Evolutionary conservation across 2,797 vertebrate genomes (phyloP).

Genomic region (Acrossocheilus wenchowensis): DNA sequence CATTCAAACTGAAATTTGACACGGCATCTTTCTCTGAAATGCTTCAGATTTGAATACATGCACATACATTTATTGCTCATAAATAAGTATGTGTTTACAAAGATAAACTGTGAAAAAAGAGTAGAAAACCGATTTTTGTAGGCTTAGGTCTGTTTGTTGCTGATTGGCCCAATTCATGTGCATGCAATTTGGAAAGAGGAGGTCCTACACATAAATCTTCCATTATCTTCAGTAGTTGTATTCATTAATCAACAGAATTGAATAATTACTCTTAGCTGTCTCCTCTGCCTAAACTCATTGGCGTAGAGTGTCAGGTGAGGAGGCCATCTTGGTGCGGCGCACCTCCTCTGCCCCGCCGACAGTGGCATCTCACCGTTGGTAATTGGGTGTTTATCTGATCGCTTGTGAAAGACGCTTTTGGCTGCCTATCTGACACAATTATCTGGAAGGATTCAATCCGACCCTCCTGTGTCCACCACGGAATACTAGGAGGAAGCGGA

Average conservation of each 20-base stretch:
- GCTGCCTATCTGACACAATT: constrained; percentile 90
- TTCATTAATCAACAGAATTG: constrained; percentile 82
- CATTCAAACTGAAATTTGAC: background rate
- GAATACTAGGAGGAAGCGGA: constrained; percentile 68
- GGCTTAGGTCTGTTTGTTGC: constrained; percentile 10
- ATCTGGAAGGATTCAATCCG: constrained; percentile 86
- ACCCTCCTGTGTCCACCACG: constrained; percentile 73
- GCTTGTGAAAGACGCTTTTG: constrained; percentile 80
- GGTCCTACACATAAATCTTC: constrained; percentile 69
- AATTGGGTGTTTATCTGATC: constrained; percentile 98
- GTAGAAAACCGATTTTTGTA: background rate
- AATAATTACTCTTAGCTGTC: constrained; percentile 75
- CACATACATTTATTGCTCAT: background rate
- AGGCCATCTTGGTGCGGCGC: constrained; percentile 56
- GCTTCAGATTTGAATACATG: background rate
- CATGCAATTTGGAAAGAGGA: constrained; percentile 60
- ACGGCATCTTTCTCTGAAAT: background rate
- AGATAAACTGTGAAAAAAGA: background rate
- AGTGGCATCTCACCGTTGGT: constrained; percentile 82
- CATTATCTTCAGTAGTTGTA: constrained; percentile 67
- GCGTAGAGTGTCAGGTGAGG: constrained; percentile 61
- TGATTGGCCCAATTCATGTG: constrained; percentile 58
- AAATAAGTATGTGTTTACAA: constrained; percentile 2
- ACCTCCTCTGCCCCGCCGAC: constrained; percentile 62
- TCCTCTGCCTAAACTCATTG: constrained; percentile 60